Evolutionary conservation across 2,113 vertebrate genomes (phyloP), one percentile per base, ranked within the genome.

Genomic region (Dromiciops gliroides): DNA sequence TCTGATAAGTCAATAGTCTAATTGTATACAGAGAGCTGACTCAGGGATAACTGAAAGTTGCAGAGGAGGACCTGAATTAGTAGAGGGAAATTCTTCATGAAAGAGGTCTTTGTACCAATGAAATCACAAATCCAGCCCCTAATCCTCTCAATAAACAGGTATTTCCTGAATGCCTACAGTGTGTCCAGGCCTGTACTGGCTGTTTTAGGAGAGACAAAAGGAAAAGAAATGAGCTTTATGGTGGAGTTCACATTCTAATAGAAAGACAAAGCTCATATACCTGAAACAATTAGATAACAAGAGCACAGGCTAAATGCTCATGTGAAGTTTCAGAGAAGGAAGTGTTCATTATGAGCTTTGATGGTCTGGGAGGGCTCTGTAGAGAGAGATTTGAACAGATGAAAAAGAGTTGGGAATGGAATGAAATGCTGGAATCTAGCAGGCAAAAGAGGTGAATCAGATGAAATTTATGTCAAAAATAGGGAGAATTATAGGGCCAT

Each of bases 261-360:
- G 19, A 24, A 49, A 50, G 25, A 89, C 50, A 93, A 94, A 89
- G 48, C 16, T 48, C 12, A 60, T 31, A 48, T 48, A 93, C 51
- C 60, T 56, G 47, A 89, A 19, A 11, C 60, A 49, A 25, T 91
- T 50, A 51, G 8, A 60, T 51, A 90, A 47, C 22, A 60, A 44
- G n/a, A 51, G 16, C 50, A 53, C 5, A 8, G 60, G 12, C 75
- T 56, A 53, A 23, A 83, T 28, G n/a, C 90, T 90, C 47, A 75
- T 52, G 52, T 90, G 24, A 44, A 44, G 51, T 88, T 56, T 19
- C 47, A 51, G 83, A 51, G 23, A 56, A 26, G 44, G 52, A 50
- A 28, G 26, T 3, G 0, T 14, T 50, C 25, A 0, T 0, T 10
- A 28, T 26, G 26, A 16, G n/a, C 19, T 25, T 48, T 88, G 49